Conservation (phyloP, 2,888 invertebrate species). For the Leptogaster cylindrica region DNA sequence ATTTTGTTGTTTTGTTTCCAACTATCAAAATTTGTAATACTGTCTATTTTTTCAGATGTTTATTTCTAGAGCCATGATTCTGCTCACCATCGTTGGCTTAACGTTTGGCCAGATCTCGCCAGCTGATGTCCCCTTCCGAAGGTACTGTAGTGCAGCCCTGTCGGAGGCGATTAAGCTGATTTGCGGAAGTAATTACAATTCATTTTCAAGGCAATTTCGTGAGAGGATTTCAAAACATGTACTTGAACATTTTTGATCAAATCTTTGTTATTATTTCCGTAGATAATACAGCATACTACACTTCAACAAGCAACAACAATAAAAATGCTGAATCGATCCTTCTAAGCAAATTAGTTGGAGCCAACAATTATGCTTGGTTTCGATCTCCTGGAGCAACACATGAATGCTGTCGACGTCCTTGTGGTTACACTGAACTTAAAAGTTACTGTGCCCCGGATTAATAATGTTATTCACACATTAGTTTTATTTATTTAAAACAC, state of each 20-base stretch:
- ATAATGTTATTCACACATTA: neutral
- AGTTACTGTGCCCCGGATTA: constrained; percentile 54
- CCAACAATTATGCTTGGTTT: constrained; percentile 50
- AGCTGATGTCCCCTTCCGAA: constrained; percentile 47
- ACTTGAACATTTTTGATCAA: too few species aligned
- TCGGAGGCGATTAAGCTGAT: constrained; percentile 54
- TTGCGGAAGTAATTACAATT: constrained; percentile 54
- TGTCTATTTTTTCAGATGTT: constrained; percentile 36
- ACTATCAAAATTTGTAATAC: too few species aligned
- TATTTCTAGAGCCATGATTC: constrained; percentile 33
- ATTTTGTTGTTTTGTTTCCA: too few species aligned
- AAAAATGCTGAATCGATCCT: constrained; percentile 36
- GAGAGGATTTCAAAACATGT: constrained; percentile 31
- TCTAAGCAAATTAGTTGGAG: constrained; percentile 52
- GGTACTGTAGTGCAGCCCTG: constrained; percentile 55
- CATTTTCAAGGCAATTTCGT: constrained; percentile 55
- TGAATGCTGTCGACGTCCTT: constrained; percentile 56
- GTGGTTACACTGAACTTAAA: constrained; percentile 54
- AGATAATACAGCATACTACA: constrained; percentile 49
- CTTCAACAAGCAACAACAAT: constrained; percentile 41
- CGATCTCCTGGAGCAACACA: constrained; percentile 54
- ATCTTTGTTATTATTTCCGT: too few species aligned
- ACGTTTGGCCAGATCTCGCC: constrained; percentile 34
- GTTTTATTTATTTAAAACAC: constrained; percentile 15
- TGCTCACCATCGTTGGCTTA: constrained; percentile 24